Base-by-base conservation (phyloP, 2,113 vertebrate genomes). In the Turnix velox region DNA sequence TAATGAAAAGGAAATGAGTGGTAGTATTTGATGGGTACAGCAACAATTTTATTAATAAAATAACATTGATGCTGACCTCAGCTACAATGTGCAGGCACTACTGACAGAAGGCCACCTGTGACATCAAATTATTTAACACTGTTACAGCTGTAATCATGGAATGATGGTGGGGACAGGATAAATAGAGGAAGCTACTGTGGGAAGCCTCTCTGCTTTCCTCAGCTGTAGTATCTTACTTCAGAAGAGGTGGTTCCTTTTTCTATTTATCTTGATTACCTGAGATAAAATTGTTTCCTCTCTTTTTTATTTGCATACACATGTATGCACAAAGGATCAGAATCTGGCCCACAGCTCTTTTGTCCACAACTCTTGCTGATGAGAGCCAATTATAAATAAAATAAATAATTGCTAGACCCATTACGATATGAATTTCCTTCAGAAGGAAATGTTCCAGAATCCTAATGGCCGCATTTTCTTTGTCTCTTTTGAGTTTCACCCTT, bases 391-490 rank as follows among this genome's bases (percentile, higher is more conserved):
- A 37, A 33, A 11, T 33, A 72, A 92, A 51, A 66, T 49, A 94
- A 81, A 61, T 82, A 89, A 82, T 88, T 58, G 35, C 27, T 45
- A 79, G 25, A 51, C 27, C 72, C 39, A 61, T 62, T 84, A 87
- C 18, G 28, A 40, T 76, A 65, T 55, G 24, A 82, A 80, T 93
- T 89, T 93, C 46, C 46, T 76, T 81, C 65, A 61, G 35, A 87
- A 92, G n/a, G 8, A 49, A 93, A 72, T 43, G 54, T 91, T 89
- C 58, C 75, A 91, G 94, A 91, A 95, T 95, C 46, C 49, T 94
- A 92, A 87, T 91, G 23, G 63, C 46, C 87, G 35, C 22, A 76
- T 96, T 96, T 93, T 75, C 86, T 91, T 89, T 91, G 73, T 82
- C 14, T 84, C 40, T 74, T 74, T 71, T n/a, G 8, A 79, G 33